Base-by-base conservation (phyloP, 2,888 invertebrate species). In the Microctonus hyperodae region DNA sequence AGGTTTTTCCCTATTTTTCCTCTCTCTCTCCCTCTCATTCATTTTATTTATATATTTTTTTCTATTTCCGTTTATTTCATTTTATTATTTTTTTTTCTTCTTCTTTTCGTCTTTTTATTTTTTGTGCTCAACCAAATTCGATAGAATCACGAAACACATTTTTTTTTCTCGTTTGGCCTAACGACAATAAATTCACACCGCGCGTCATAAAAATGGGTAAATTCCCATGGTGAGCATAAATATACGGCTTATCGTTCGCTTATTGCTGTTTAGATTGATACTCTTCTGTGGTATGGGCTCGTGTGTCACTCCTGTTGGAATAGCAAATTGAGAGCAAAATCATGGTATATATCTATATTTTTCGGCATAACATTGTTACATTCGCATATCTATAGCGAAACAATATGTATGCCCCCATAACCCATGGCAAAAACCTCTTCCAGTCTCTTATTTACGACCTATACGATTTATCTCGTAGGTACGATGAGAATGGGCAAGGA, bases 401-500 rank as follows among this genome's bases (percentile, higher is more conserved):
- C 68, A 70, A 70, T 70, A 67, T 63, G 67, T 64, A 69, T 67
- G 56, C 69, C 68, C 64, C 61, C 68, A 68, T 69, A 68, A 69
- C 66, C 56, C 53, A 59, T 56, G 48, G 10, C 53, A 23, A 23
- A 37, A 22, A 62, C 37, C 62, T 62, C 53, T 35, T 23, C 22
- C 28, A 51, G 70, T 72, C 69, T 67, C 73, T 73, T 80, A 79
- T 79, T 78, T 78, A 79, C 72, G 75, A 73, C 68, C 67, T 60
- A 68, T 70, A 63, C 44, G 73, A 78, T 78, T 79, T 80, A 78
- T 77, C 70, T 69, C 62, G 40, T 57, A 48, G 63, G 61, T 40
- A 69, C 68, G 69, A 72, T 72, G 70, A 70, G 68, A 75, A 73
- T 71, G 67, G 57, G 73, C 71, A 64, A 67, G 64, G 68, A 72